Percentiles rank a stretch among this genome's conserved stretches.
These are phyloP conservation scores for Corella eumyota DNA, from an alignment of 23 tunicate genomes.

Conservation along the genomic window DNA sequence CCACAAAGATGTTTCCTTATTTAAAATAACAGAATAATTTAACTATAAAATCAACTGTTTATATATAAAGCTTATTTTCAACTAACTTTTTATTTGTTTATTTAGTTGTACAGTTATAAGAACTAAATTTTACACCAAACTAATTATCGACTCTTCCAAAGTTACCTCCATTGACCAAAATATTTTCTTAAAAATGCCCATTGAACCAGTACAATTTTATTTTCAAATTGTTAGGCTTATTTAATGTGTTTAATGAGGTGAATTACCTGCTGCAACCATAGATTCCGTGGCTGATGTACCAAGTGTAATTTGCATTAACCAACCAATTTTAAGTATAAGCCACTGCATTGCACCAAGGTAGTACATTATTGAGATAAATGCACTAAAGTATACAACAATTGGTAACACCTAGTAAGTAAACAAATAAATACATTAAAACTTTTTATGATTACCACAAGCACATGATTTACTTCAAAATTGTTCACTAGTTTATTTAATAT, in stretches of 20 bases:
- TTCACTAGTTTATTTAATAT: no score
- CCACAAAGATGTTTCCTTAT: slow-evolving; percentile 84
- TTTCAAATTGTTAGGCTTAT: background rate
- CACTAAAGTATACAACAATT: slow-evolving; percentile 74
- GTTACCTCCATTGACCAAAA: no score
- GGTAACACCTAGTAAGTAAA: slow-evolving; percentile 89
- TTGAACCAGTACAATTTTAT: background rate
- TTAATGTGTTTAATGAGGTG: background rate
- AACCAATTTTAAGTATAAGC: slow-evolving; percentile 74
- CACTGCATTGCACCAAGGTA: slow-evolving; percentile 97
- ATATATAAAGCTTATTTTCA: background rate
- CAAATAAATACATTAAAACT: no score
- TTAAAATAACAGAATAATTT: background rate
- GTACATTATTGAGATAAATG: slow-evolving; percentile 78
- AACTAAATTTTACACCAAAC: no score
- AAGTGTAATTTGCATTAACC: slow-evolving; percentile 84
- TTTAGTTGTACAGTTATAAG: no score
- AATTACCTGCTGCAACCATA: slow-evolving; percentile 96
- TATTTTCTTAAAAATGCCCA: no score
- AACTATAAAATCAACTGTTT: background rate
- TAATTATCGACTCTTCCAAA: no score
- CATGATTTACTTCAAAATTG: no score
- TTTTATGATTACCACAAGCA: no score
- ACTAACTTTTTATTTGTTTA: no score
- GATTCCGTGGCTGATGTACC: slow-evolving; percentile 87